phyloP scores from a whole-genome alignment of 2,797 vertebrate species.

The Gastrophryne carolinensis region DNA sequence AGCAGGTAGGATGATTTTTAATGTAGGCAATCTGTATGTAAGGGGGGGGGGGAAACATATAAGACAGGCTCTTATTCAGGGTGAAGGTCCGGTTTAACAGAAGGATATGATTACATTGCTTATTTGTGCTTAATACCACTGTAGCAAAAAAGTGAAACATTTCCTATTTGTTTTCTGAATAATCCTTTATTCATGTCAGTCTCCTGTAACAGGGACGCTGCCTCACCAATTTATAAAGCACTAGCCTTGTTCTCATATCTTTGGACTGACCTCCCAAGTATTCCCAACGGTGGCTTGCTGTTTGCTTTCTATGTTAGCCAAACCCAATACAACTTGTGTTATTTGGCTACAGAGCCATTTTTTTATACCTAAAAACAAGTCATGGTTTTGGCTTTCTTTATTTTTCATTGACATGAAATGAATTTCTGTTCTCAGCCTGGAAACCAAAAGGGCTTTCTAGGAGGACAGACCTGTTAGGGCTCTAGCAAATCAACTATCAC shows the following conservation, averaged over 20 bases:
- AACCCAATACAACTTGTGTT: constrained; percentile 11
- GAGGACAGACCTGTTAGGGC: not conserved
- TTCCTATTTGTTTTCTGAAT: too few species aligned
- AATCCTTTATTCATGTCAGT: too few species aligned
- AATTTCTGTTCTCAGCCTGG: not conserved
- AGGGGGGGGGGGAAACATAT: too few species aligned
- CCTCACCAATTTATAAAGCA: not conserved
- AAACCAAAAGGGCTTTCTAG: not conserved
- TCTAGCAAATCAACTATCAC: not conserved
- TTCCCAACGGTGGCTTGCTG: constrained; percentile 3
- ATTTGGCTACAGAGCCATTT: not conserved
- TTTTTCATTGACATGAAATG: not conserved
- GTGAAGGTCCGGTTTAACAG: too few species aligned
- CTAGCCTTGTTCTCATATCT: not conserved
- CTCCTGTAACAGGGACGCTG: too few species aligned
- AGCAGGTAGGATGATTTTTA: too few species aligned
- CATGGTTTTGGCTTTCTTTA: not conserved
- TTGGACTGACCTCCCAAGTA: constrained; percentile 9
- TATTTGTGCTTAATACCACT: too few species aligned
- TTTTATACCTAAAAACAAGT: not conserved
- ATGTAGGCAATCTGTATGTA: too few species aligned
- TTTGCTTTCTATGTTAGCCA: not conserved
- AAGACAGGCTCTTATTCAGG: too few species aligned
- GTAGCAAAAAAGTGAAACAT: too few species aligned
- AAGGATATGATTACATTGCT: too few species aligned